Percentiles rank a stretch among this genome's conserved stretches.
phyloP scores from a whole-genome alignment of 2,113 vertebrate genomes.

The Corythaixoides concolor region DNA sequence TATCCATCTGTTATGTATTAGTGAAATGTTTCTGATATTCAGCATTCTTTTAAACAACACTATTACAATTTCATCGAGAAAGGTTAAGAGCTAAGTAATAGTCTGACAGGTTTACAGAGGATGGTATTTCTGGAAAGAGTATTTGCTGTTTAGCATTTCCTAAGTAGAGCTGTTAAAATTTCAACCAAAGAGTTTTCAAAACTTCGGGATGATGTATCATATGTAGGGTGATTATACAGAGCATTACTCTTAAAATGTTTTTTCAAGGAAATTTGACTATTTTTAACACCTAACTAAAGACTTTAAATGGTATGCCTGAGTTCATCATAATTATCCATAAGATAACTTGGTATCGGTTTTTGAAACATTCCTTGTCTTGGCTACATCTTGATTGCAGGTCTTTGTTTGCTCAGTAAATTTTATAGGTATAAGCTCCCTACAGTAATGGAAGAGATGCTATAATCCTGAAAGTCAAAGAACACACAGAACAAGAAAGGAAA shows the following conservation, averaged over 20 bases:
- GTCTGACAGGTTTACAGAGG: constrained; percentile 57
- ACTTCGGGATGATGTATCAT: constrained; percentile 39
- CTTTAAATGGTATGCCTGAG: neutral
- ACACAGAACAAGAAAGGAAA: neutral
- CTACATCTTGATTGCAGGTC: neutral
- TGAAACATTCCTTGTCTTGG: neutral
- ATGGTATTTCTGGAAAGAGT: constrained; percentile 59
- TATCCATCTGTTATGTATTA: constrained; percentile 67
- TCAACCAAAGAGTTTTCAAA: constrained; percentile 3
- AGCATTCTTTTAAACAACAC: constrained; percentile 56
- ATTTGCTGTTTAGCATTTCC: constrained; percentile 62
- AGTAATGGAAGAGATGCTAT: neutral
- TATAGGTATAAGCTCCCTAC: neutral
- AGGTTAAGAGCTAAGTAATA: constrained; percentile 61
- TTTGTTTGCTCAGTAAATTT: neutral
- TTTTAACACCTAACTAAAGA: constrained; percentile 6
- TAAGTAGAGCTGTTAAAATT: constrained; percentile 49
- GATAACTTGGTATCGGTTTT: neutral
- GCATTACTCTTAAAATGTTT: neutral
- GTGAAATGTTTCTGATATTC: constrained; percentile 66
- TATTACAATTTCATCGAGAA: constrained; percentile 54
- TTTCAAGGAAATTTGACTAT: constrained; percentile 33
- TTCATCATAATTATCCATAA: neutral
- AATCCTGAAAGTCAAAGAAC: neutral
- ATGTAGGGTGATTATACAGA: constrained; percentile 10